Evolutionary conservation across 2,797 vertebrate genomes (phyloP).

Genomic region (Phalloptychus januarius): DNA sequence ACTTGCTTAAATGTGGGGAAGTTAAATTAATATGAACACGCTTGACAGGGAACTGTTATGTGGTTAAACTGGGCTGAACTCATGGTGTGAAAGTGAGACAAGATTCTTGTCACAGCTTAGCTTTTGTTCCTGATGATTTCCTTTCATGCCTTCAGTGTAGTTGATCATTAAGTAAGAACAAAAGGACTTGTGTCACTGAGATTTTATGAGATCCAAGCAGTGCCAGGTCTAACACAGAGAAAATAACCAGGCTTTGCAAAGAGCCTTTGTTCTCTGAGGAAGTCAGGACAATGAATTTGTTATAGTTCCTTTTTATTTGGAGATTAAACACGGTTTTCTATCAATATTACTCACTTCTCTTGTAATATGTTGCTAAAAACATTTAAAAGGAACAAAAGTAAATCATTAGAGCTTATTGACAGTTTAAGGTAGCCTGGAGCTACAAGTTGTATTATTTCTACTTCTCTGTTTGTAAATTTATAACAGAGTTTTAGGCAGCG

Average conservation of each 20-base stretch:
- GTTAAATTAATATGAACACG: not conserved
- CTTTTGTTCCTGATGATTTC: conserved; percentile 29
- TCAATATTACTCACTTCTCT: not conserved
- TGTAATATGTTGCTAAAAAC: conserved; percentile 27
- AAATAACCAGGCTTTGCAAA: conserved; percentile 38
- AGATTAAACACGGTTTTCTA: not conserved
- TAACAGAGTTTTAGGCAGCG: conserved; percentile 12
- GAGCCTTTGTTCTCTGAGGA: conserved; percentile 49
- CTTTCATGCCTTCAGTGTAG: conserved; percentile 39
- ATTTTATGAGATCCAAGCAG: conserved; percentile 47
- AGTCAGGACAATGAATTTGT: conserved; percentile 40
- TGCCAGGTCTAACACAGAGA: conserved; percentile 50
- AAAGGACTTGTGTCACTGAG: conserved; percentile 54
- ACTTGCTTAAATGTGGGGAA: not conserved
- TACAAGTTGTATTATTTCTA: conserved; percentile 9
- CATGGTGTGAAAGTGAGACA: not conserved
- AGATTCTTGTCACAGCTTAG: conserved; percentile 19
- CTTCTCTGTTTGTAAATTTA: conserved; percentile 8
- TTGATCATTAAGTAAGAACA: conserved; percentile 69
- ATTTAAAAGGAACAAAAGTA: conserved; percentile 37
- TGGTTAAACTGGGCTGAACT: conserved; percentile 7
- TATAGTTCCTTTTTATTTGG: not conserved
- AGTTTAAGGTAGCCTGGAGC: not conserved
- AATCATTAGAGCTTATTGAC: conserved; percentile 58
- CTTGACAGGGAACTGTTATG: not conserved